Conservation (phyloP, 2,797 vertebrate genomes). For the Holocentrus rufus region DNA sequence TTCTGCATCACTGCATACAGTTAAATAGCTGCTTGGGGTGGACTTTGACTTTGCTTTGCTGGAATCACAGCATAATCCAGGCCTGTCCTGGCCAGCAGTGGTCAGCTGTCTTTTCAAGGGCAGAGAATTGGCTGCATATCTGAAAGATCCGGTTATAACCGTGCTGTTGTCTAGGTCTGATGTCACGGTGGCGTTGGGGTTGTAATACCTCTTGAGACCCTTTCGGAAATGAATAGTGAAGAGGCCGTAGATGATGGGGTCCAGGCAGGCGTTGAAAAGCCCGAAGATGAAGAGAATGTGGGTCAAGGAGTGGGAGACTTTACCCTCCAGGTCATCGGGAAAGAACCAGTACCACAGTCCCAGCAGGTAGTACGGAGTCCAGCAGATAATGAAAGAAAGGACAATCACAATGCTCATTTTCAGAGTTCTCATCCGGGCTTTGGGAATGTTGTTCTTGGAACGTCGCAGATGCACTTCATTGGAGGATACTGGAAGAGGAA, state of each 20-base stretch:
- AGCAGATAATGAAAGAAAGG: slow-evolving; percentile 92
- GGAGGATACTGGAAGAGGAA: slow-evolving; percentile 65
- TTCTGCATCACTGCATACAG: slow-evolving; percentile 3
- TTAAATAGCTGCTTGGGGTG: slow-evolving; percentile 46
- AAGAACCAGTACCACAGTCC: slow-evolving; percentile 99
- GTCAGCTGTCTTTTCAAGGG: slow-evolving; percentile 63
- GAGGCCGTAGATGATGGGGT: slow-evolving; percentile 92
- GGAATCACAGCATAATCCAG: slow-evolving; percentile 30
- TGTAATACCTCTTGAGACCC: slow-evolving; percentile 69
- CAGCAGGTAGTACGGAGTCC: slow-evolving; percentile 95
- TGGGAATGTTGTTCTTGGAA: slow-evolving; percentile 92
- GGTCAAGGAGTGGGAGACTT: slow-evolving; percentile 85
- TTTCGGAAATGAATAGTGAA: slow-evolving; percentile 82
- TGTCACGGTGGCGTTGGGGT: slow-evolving; percentile 18
- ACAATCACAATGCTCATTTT: slow-evolving; percentile 96
- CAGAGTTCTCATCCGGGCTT: slow-evolving; percentile 90
- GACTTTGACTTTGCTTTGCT: slow-evolving; percentile 39
- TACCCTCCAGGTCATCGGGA: slow-evolving; percentile 85
- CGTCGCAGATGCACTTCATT: slow-evolving; percentile 84
- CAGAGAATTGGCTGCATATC: slow-evolving; percentile 64
- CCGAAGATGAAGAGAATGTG: slow-evolving; percentile 95
- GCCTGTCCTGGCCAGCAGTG: slow-evolving; percentile 47
- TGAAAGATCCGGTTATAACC: slow-evolving; percentile 73
- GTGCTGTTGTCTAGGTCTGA: slow-evolving; percentile 73
- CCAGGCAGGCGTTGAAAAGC: slow-evolving; percentile 92